Conservation (phyloP, 2,113 vertebrate species). For the Pithys albifrons region DNA sequence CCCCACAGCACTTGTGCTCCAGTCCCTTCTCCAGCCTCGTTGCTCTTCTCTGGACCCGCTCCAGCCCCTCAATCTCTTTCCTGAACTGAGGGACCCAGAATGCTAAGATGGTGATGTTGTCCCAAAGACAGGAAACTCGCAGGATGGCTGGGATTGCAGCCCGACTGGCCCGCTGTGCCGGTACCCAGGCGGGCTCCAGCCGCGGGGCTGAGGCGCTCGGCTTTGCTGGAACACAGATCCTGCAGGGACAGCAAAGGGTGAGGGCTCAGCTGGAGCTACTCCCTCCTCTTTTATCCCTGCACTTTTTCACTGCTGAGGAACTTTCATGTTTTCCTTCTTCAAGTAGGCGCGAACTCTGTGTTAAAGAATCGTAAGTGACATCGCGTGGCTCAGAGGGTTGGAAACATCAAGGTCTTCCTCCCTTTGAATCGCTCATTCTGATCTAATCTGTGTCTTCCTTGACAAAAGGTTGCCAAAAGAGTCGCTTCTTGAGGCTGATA, state of each 20-base stretch:
- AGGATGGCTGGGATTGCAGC: constrained; percentile 6
- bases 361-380: not conserved
- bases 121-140: constrained; percentile 32
- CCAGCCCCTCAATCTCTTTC: no score
- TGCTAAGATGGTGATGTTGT: not conserved
- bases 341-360: rapidly evolving
- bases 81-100: no score
- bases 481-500: not conserved
- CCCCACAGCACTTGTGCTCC: no score
- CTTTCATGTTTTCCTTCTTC: not conserved
- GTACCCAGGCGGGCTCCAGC: not conserved
- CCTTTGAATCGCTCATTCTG: not conserved
- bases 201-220: not conserved
- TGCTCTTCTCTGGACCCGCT: no score
- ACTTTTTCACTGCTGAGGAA: not conserved
- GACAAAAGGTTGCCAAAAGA: not conserved
- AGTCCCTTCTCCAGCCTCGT: no score
- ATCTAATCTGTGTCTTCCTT: not conserved
- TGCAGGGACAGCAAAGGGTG: not conserved
- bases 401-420: not conserved
- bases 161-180: not conserved
- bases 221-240: not conserved
- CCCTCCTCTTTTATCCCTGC: not conserved
- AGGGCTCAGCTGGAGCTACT: constrained; percentile 20
- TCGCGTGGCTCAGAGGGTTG: not conserved